Evolutionary conservation across 2,113 vertebrate genomes (phyloP).

Genomic region (Fulmarus glacialis): DNA sequence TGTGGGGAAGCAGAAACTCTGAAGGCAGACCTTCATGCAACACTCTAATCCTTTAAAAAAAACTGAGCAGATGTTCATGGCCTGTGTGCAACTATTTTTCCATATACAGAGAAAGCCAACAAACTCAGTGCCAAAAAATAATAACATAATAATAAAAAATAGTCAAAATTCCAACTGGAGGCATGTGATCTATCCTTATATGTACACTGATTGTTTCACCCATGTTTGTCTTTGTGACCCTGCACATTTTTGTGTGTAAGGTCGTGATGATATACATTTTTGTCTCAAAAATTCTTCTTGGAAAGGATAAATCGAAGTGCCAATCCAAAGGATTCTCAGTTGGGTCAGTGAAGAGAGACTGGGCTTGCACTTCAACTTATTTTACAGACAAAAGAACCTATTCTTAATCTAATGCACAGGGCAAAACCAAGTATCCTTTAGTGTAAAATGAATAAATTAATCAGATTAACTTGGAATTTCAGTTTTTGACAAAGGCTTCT

Average conservation of each 20-base stretch:
- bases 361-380: not conserved
- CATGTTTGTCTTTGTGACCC: not conserved
- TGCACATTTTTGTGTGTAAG: not conserved
- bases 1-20: not conserved
- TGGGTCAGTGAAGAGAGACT: not conserved
- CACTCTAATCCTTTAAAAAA: not conserved
- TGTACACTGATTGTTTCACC: not conserved
- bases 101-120: not conserved
- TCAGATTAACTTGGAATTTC: conserved; percentile 33
- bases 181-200: not conserved
- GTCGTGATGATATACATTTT: not conserved
- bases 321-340: not conserved
- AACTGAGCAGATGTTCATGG: not conserved
- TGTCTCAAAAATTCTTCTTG: not conserved
- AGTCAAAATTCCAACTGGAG: not conserved
- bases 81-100: conserved; percentile 13
- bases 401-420: not conserved
- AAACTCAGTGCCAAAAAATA: not conserved
- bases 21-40: not conserved
- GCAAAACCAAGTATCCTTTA: not conserved
- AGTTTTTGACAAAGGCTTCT: conserved; percentile 8
- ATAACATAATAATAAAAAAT: not conserved
- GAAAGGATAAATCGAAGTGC: not conserved
- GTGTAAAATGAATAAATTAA: conserved; percentile 18
- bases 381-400: not conserved